These are phyloP conservation scores for Latrodectus hesperus DNA, from an alignment of 2,888 invertebrate genomes.

Conservation along the genomic window DNA sequence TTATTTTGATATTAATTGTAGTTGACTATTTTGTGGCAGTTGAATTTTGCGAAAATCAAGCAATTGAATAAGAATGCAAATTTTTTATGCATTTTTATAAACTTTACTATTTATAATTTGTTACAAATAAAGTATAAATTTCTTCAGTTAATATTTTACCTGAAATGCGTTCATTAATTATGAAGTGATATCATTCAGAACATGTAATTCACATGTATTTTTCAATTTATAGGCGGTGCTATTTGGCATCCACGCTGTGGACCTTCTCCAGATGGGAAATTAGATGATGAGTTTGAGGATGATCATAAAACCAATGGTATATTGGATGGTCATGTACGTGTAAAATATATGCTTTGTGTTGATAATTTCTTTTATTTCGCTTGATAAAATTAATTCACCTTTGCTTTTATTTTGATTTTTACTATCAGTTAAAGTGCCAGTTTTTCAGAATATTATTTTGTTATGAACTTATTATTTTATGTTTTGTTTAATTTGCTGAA, in stretches of 20 bases:
- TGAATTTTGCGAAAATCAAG: too few relatives aligned
- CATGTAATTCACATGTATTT: neutral
- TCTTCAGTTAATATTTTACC: neutral
- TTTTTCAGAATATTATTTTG: neutral
- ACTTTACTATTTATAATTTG: too few relatives aligned
- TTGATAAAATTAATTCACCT: neutral
- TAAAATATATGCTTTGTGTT: neutral
- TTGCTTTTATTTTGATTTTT: conserved; percentile 7
- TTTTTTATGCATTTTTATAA: too few relatives aligned
- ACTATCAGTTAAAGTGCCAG: neutral
- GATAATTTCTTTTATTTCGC: neutral
- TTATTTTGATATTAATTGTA: too few relatives aligned
- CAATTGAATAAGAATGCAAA: too few relatives aligned
- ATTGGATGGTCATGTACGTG: conserved; percentile 67
- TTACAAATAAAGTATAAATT: neutral
- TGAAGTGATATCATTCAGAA: neutral
- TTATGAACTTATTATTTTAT: conserved; percentile 11
- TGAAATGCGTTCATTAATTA: neutral
- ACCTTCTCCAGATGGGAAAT: conserved; percentile 82
- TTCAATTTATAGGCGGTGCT: conserved; percentile 81
- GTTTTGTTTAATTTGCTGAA: conserved; percentile 13
- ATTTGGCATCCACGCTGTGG: conserved; percentile 98
- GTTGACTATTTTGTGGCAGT: too few relatives aligned
- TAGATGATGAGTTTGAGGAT: conserved; percentile 67
- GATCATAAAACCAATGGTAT: conserved; percentile 64